phyloP scores from a whole-genome alignment of 2,113 vertebrate genomes.

The Ctenodactylus gundi region DNA sequence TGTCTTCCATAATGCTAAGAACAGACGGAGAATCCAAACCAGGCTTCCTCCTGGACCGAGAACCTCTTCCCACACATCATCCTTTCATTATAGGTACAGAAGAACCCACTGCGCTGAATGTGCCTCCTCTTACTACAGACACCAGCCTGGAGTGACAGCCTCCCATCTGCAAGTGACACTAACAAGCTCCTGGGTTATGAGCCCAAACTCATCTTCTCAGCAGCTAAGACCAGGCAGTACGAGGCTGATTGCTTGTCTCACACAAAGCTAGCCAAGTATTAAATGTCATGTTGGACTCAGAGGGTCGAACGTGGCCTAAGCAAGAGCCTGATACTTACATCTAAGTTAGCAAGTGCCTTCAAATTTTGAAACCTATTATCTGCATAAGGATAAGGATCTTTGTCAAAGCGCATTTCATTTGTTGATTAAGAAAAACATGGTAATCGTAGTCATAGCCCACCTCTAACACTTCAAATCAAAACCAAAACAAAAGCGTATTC shows the following conservation, averaged over 20 bases:
- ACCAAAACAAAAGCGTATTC: background rate
- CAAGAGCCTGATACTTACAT: background rate
- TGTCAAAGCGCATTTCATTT: background rate
- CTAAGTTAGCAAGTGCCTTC: background rate
- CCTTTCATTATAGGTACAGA: background rate
- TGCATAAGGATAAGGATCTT: background rate
- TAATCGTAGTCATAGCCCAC: background rate
- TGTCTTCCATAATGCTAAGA: background rate
- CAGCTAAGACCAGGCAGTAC: background rate
- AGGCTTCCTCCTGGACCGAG: background rate
- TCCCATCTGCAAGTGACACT: background rate
- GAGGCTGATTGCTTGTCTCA: background rate
- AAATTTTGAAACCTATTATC: background rate
- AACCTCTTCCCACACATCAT: background rate
- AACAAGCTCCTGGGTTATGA: background rate
- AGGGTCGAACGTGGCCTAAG: background rate
- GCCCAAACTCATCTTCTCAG: background rate
- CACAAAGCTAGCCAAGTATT: background rate
- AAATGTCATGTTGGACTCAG: background rate
- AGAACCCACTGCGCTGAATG: rapidly evolving
- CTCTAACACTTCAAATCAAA: background rate
- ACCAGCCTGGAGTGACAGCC: background rate
- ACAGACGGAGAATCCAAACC: background rate
- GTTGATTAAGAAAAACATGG: background rate
- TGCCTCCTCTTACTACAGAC: background rate